Base-by-base conservation (phyloP, 2,113 vertebrate species). In the Nesoenas mayeri region DNA sequence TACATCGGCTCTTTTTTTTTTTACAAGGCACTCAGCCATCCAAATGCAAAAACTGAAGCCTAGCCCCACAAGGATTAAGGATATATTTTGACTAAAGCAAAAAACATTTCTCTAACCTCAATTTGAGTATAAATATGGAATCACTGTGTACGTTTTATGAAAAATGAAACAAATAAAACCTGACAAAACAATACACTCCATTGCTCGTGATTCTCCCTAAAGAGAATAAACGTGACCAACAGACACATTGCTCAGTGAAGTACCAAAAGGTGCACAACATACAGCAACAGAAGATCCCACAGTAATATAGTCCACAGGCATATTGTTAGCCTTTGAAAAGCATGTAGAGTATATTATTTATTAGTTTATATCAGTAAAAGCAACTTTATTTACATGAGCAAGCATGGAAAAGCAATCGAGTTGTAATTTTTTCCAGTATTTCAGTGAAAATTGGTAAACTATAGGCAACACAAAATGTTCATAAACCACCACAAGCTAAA, bases 91-190 rank as follows among this genome's bases (percentile, higher is more conserved):
- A 78, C 34, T 71, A 32, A 80, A 29, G 32, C 67, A 38, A 79
- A 87, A 91, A 94, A 78, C 22, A 62, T 73, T 78, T 86, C 34
- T 84, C 83, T 66, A 58, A 88, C 44, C 20, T 81, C 4, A 1
- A 71, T 80, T 81, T 88, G 9, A 38, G 80, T 93, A 84, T 42
- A 93, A 93, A 92, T 84, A 69, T 38, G 29, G 28, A 90, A 88
- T 75, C 29, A 72, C 48, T 22, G 9, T 26, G 19, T 44, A 51
- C 54, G 42, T 48, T 91, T 92, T 67, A 86, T 48, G 84, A 92
- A 83, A 94, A 20, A 19, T 73, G 51, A 91, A 93, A 78, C 32
- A 89, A 95, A 91, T 74, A 88, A 58, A 93, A 89, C 16, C 72
- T 90, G 77, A 88, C 60, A 74, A 95, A 94, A 93, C 47, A 91